These are phyloP conservation scores for Valencia hispanica DNA, from an alignment of 2,797 vertebrate species.

Conservation along the genomic window DNA sequence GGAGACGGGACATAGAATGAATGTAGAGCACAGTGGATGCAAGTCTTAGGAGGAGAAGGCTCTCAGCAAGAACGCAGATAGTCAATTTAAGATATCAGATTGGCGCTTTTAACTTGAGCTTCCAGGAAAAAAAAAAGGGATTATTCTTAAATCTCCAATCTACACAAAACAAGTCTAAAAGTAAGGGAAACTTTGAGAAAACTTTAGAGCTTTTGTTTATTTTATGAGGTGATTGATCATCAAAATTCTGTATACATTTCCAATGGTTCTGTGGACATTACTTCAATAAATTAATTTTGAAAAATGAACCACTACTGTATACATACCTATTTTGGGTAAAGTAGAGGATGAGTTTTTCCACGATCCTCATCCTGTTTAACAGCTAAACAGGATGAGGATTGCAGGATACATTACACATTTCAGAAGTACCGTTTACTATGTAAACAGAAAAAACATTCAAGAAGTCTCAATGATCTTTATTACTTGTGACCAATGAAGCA, in stretches of 20 bases:
- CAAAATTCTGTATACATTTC: neutral
- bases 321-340: neutral
- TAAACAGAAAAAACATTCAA: neutral
- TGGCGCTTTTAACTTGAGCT: neutral
- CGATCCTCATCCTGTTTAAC: neutral
- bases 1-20: constrained; percentile 1
- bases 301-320: neutral
- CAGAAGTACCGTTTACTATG: neutral
- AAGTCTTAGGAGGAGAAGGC: neutral
- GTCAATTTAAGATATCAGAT: neutral
- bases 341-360: neutral
- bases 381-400: neutral
- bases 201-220: no score
- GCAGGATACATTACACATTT: neutral
- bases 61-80: neutral
- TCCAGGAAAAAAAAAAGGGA: neutral
- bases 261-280: neutral
- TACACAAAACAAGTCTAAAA: constrained; percentile 4
- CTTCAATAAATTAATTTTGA: neutral
- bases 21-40: neutral
- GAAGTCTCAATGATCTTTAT: neutral
- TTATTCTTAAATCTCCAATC: neutral
- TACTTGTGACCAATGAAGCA: neutral
- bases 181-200: neutral
- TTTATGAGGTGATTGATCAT: neutral